Evolutionary conservation across 2,113 vertebrate genomes (phyloP).

Genomic region (Todiramphus saurophagus): DNA sequence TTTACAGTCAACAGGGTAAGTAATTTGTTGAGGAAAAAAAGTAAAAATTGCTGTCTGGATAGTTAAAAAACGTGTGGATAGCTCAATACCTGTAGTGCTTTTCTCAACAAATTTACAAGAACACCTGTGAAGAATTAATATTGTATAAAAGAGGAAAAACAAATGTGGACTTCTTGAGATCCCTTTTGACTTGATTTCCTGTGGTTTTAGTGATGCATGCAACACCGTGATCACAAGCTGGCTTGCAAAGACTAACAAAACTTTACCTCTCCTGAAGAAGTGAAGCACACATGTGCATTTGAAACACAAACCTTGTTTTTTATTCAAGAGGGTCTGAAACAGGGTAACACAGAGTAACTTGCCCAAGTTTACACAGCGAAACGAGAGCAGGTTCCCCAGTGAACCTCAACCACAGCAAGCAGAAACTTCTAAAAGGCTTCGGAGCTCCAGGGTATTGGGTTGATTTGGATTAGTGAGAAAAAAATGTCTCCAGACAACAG

Average conservation of each 20-base stretch:
- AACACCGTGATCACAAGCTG: background rate
- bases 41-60: background rate
- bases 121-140: background rate
- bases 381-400: background rate
- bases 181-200: background rate
- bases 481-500: background rate
- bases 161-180: background rate
- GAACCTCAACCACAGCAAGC: background rate
- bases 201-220: background rate
- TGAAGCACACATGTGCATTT: background rate
- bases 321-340: fast-evolving
- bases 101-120: background rate
- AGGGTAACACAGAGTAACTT: background rate
- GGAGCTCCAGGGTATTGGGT: background rate
- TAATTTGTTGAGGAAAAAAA: background rate
- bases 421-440: background rate
- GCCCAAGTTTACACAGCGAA: background rate
- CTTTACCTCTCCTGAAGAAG: background rate
- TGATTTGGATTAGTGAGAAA: background rate
- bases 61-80: background rate
- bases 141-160: background rate
- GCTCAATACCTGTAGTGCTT: background rate
- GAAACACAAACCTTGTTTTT: background rate
- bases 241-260: background rate
- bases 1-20: background rate